A percentile compares a stretch with the other conserved stretches of the same genome.
phyloP scores from a whole-genome alignment of 2,888 invertebrate genomes.

The Scaptomyza polygonia region DNA sequence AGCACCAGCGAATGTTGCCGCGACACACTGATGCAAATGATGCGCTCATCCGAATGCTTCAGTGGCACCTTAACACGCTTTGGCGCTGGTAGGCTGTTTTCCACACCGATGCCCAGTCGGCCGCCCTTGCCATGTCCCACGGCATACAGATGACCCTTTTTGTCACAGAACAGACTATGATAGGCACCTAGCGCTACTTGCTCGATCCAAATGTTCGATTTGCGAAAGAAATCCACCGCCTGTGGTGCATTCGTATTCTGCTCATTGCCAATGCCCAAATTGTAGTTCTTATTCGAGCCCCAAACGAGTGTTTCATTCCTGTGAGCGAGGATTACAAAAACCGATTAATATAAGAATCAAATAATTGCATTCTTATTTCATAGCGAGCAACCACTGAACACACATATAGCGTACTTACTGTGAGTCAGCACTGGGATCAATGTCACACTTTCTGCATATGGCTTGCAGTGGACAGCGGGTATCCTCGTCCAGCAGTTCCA shows the following conservation, averaged over 20 bases:
- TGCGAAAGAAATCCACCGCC: constrained; percentile 88
- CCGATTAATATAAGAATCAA: no score
- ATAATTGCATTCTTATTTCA: not conserved
- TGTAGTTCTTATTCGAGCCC: constrained; percentile 94
- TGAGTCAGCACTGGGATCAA: constrained; percentile 38
- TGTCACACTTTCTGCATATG: constrained; percentile 84
- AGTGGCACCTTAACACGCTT: constrained; percentile 79
- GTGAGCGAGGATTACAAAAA: not conserved
- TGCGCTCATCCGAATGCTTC: constrained; percentile 74
- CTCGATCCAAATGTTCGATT: constrained; percentile 86
- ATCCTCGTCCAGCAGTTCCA: constrained; percentile 81
- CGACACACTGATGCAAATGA: constrained; percentile 81
- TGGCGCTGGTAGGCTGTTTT: constrained; percentile 84
- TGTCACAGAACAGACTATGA: constrained; percentile 83
- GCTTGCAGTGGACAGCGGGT: constrained; percentile 80
- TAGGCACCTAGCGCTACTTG: constrained; percentile 85
- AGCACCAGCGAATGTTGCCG: constrained; percentile 83
- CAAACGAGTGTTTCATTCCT: constrained; percentile 90
- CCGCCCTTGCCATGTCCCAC: constrained; percentile 93
- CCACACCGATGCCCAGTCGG: constrained; percentile 87
- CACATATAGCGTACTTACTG: constrained; percentile 50
- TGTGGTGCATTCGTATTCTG: constrained; percentile 88
- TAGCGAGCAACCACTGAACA: not conserved
- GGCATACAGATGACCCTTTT: constrained; percentile 86
- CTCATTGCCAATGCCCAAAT: constrained; percentile 90